phyloP scores from a whole-genome alignment of 2,113 vertebrate genomes.

The Catharus minimus region DNA sequence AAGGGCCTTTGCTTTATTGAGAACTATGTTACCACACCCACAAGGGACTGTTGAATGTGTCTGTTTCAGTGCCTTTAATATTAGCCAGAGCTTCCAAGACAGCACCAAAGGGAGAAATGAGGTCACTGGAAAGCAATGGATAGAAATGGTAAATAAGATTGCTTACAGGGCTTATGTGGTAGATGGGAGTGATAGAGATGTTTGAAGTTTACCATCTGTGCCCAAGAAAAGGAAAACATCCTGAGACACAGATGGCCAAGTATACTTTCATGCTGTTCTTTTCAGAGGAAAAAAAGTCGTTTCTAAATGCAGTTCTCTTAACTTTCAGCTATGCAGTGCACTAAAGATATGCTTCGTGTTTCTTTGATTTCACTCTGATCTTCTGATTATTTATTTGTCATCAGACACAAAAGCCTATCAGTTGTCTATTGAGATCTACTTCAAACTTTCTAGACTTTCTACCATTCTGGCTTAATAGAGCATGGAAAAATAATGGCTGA shows the following conservation, averaged over 20 bases:
- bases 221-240: background rate
- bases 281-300: background rate
- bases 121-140: constrained; percentile 16
- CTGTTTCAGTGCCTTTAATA: background rate
- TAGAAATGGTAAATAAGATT: background rate
- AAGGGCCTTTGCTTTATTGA: background rate
- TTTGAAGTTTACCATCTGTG: constrained; percentile 37
- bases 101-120: background rate
- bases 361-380: background rate
- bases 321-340: background rate
- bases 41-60: background rate
- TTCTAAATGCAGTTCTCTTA: background rate
- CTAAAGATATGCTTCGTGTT: background rate
- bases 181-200: background rate
- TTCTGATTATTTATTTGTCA: background rate
- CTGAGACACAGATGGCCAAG: constrained; percentile 26
- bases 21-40: background rate
- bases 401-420: background rate
- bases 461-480: background rate
- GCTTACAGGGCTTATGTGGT: background rate
- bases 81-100: background rate
- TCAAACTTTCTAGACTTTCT: background rate
- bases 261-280: background rate
- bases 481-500: background rate
- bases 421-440: background rate